Evolutionary conservation across 2,888 invertebrate species (phyloP).

Genomic region (Drosophila mimica): DNA sequence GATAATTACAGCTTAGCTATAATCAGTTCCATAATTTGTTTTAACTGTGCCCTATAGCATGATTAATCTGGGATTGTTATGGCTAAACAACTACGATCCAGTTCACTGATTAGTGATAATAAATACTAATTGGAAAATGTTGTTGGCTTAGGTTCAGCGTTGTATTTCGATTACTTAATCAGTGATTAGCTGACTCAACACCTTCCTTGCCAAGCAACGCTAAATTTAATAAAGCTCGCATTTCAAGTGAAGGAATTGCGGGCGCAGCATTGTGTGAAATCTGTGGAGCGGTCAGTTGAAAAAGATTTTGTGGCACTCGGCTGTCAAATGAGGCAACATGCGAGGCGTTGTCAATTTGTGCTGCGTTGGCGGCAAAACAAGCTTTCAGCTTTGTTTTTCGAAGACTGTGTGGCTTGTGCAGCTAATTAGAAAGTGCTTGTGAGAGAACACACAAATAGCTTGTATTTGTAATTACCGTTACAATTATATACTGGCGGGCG

Average conservation of each 20-base stretch:
- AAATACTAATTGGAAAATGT: not conserved
- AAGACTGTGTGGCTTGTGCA: constrained; percentile 44
- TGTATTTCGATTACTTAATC: not conserved
- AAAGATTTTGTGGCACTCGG: constrained; percentile 38
- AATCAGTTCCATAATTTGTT: not conserved
- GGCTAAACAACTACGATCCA: not conserved
- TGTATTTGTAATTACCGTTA: constrained; percentile 50
- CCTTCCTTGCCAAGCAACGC: not conserved
- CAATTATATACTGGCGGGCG: constrained; percentile 30
- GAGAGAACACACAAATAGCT: constrained; percentile 26
- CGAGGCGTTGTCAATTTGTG: constrained; percentile 40
- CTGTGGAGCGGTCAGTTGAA: constrained; percentile 17
- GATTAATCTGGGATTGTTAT: not conserved
- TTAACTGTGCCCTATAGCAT: not conserved
- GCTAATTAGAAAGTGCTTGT: constrained; percentile 70
- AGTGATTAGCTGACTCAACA: not conserved
- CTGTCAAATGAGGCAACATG: constrained; percentile 21
- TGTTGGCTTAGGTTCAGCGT: not conserved
- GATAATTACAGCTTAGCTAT: not conserved
- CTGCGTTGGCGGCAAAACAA: constrained; percentile 53
- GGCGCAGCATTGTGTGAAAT: constrained; percentile 9
- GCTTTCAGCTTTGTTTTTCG: constrained; percentile 51
- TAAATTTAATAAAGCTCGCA: not conserved
- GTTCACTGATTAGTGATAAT: not conserved
- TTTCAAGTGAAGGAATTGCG: not conserved